These are phyloP conservation scores for Mus minutoides DNA, from an alignment of 2,797 vertebrate species.

Conservation along the genomic window DNA sequence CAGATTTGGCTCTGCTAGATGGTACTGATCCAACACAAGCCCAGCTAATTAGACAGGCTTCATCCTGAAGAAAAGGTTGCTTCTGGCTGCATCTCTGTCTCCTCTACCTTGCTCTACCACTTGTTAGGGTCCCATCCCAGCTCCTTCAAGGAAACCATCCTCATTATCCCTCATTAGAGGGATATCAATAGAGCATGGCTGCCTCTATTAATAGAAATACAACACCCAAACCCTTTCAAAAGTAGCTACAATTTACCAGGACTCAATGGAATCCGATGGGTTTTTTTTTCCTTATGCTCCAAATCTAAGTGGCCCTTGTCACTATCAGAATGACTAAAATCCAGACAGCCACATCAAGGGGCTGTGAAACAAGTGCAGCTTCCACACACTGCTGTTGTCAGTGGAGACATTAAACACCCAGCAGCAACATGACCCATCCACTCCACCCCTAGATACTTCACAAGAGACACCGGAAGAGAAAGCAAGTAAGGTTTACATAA, in stretches of 20 bases:
- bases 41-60: slow-evolving; percentile 30
- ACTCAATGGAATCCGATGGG: not conserved
- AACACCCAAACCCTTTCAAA: not conserved
- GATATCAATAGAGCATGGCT: no score
- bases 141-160: not conserved
- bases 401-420: not conserved
- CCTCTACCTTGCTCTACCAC: not conserved
- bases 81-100: not conserved
- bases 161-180: accelerated
- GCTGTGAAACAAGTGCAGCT: not conserved
- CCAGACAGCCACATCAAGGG: not conserved
- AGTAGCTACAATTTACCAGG: not conserved
- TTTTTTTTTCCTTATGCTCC: not conserved
- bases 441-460: not conserved
- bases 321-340: not conserved
- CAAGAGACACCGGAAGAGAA: not conserved
- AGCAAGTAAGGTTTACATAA: not conserved
- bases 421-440: not conserved
- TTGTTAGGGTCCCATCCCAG: not conserved
- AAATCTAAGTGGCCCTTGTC: not conserved
- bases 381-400: accelerated
- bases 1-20: not conserved
- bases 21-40: not conserved
- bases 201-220: not conserved
- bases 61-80: not conserved